Evolutionary conservation across 1,140 invertebrate genomes (phyloP).

Genomic region (Tetramorium simillimum): DNA sequence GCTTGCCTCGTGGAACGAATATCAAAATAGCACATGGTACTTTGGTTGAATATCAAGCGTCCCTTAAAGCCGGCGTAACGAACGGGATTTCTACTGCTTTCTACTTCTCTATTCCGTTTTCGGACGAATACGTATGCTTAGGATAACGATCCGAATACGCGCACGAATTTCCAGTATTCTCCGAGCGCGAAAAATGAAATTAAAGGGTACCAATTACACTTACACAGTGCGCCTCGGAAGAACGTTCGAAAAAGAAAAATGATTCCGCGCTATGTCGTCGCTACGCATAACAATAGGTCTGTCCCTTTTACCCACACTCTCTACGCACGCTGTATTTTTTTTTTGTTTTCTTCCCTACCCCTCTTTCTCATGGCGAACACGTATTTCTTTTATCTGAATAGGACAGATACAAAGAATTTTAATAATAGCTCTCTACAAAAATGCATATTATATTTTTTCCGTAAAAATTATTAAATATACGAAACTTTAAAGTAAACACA

Average conservation of each 20-base stretch:
- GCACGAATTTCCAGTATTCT: not conserved
- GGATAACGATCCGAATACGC: slow-evolving; percentile 4
- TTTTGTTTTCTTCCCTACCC: not conserved
- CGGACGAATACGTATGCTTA: not conserved
- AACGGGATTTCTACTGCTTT: slow-evolving; percentile 34
- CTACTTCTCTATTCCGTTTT: slow-evolving; percentile 8
- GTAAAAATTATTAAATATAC: not conserved
- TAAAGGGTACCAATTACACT: slow-evolving; percentile 30
- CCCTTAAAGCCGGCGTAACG: slow-evolving; percentile 57
- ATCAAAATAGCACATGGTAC: slow-evolving; percentile 69
- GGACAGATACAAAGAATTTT: not conserved
- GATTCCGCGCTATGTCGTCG: slow-evolving; percentile 3
- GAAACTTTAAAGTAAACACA: not conserved
- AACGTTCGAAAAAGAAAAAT: slow-evolving; percentile 6
- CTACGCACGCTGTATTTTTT: not conserved
- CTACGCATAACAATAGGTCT: slow-evolving; percentile 37
- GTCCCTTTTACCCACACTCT: not conserved
- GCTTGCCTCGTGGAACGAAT: slow-evolving; percentile 67
- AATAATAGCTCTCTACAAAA: not conserved
- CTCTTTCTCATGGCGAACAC: not conserved
- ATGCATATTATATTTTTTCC: not conserved
- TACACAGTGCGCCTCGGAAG: not conserved
- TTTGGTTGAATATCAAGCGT: slow-evolving; percentile 60
- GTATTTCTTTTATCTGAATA: slow-evolving; percentile 2
- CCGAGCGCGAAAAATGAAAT: slow-evolving; percentile 32